Base-by-base conservation (phyloP, 2,888 invertebrate species). In the Cistogaster globosa region DNA sequence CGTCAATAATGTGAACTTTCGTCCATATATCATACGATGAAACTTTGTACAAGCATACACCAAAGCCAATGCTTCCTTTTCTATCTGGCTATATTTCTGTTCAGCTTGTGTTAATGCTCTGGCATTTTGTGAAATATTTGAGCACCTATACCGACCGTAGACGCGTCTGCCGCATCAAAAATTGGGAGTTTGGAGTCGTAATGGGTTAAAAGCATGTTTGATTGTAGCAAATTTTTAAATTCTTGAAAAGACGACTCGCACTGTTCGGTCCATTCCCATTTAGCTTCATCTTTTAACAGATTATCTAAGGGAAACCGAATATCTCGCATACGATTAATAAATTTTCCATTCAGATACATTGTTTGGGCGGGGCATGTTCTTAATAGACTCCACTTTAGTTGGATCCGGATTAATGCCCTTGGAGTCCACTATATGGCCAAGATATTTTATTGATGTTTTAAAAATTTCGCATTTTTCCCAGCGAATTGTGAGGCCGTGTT, bases 81-180 rank as follows among this genome's bases (percentile, higher is more conserved):
- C 89, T 87, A 65, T 88, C 87, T 63, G 91, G 89, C 36, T 92
- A 88, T 26, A 87, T 75, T 14, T 51, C 32, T 79, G 32, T n/a
- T 79, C 57, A 11, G 71, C 20, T 26, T 63, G n/a, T 38, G 79
- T 65, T 32, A 79, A 45, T 42, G 67, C 26, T 1, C 79, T 26
- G 26, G 26, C 26, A 26, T 26, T 26, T 26, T 26, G 4, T 26
- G 26, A 26, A 26, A 26, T 26, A 26, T 26, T 26, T 26, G 69
- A 16, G 69, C 78, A 16, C 69, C 78, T n/a, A 78, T 69, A 7
- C 72, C 72, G 9, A 72, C 65, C 18, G 20, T 71, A 2, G 65
- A 72, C 53, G 65, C 76, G 20, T 76, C 76, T 1, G 76, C 67
- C 67, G 76, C 76, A 1, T 67, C 76, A 32, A 67, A 36, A 42